Evolutionary conservation across 2,888 invertebrate species (phyloP).

Genomic region (Endomychus coccineus): DNA sequence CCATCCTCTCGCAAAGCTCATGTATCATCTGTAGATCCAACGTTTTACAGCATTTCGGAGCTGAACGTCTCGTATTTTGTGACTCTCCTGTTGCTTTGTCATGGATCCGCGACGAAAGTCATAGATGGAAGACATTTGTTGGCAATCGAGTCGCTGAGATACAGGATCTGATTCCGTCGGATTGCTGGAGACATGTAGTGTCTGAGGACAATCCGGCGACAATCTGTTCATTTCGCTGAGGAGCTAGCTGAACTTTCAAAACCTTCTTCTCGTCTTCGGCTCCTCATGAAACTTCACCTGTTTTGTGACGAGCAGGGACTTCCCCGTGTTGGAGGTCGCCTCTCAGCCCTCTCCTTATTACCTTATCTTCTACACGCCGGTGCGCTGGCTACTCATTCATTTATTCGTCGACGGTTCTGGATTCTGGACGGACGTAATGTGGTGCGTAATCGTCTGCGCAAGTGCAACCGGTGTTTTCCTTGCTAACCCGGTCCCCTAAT

Average conservation of each 20-base stretch:
- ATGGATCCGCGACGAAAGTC: no score
- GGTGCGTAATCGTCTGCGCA: neutral
- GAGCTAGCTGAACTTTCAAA: no score
- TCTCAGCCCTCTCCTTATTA: neutral
- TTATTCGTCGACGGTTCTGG: slow-evolving; percentile 1
- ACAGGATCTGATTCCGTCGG: no score
- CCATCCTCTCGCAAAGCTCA: slow-evolving; percentile 4
- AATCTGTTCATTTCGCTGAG: no score
- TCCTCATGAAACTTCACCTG: no score
- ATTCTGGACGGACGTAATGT: slow-evolving; percentile 1
- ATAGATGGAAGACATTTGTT: no score
- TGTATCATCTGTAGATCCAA: slow-evolving; percentile 2
- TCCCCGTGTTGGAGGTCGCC: slow-evolving; percentile 1
- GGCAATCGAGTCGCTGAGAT: no score
- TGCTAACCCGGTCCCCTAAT: neutral
- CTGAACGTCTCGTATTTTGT: slow-evolving; percentile 2
- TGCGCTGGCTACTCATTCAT: slow-evolving; percentile 1
- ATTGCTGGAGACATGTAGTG: neutral
- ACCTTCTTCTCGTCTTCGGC: no score
- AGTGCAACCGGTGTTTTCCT: no score
- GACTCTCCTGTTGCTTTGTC: slow-evolving; percentile 1
- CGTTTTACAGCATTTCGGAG: neutral
- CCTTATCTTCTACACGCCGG: slow-evolving; percentile 1
- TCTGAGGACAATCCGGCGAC: slow-evolving; percentile 1
- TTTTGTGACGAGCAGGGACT: no score